Percentiles rank a stretch among this genome's conserved stretches.
phyloP scores from a whole-genome alignment of 2,113 vertebrate genomes.

The Numida meleagris region DNA sequence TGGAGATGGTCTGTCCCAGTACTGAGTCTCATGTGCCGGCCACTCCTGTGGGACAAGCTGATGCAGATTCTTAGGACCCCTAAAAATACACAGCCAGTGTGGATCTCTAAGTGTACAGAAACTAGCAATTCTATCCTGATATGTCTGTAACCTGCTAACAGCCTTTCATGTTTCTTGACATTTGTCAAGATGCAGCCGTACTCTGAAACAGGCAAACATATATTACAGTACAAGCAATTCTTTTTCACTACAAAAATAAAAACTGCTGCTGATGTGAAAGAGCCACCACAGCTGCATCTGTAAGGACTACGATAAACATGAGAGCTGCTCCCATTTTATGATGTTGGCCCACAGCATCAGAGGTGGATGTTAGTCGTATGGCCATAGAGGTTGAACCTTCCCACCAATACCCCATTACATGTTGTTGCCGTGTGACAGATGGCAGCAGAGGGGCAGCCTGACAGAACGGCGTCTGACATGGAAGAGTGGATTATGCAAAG shows the following conservation, averaged over 20 bases:
- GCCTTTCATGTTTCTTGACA: not conserved
- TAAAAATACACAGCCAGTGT: not conserved
- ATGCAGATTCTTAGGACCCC: not conserved
- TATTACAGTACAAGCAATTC: not conserved
- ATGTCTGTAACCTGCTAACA: not conserved
- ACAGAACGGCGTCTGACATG: too few relatives aligned
- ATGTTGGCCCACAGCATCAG: too few relatives aligned
- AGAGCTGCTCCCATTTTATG: too few relatives aligned
- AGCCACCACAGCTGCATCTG: not conserved
- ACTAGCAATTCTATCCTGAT: not conserved
- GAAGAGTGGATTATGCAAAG: too few relatives aligned
- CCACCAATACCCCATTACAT: too few relatives aligned
- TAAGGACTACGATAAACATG: not conserved
- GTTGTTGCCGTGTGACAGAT: too few relatives aligned
- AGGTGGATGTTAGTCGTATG: too few relatives aligned
- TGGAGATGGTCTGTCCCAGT: not conserved
- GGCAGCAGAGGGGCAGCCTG: too few relatives aligned
- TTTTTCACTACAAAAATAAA: not conserved
- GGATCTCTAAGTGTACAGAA: not conserved
- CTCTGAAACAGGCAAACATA: not conserved
- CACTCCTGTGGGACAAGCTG: not conserved
- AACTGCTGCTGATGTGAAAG: not conserved
- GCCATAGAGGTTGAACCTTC: too few relatives aligned
- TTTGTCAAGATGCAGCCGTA: not conserved
- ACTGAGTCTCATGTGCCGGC: not conserved